Conservation (phyloP, 2,113 vertebrate species). For the Python bivittatus region DNA sequence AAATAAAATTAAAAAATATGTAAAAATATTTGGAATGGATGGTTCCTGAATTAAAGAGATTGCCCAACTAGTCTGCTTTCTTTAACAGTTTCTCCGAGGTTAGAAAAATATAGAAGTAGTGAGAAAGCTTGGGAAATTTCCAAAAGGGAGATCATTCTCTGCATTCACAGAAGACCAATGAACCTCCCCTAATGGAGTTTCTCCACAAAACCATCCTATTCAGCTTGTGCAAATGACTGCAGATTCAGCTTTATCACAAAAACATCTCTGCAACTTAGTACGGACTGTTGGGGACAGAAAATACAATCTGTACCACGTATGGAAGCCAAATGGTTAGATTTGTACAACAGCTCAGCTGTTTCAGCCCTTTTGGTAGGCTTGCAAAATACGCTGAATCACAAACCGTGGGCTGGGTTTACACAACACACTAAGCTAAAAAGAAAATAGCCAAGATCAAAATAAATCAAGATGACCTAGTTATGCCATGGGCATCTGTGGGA, state of each 20-base stretch:
- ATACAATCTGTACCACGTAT: neutral
- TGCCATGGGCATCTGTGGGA: neutral
- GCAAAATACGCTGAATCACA: neutral
- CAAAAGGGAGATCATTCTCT: neutral
- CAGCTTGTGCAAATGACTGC: neutral
- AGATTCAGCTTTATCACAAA: neutral
- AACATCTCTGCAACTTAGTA: neutral
- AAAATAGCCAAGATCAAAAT: neutral
- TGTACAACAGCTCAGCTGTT: neutral
- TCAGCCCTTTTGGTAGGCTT: neutral
- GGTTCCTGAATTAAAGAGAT: neutral
- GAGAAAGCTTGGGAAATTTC: neutral
- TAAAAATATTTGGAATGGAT: neutral
- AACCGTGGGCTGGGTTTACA: neutral
- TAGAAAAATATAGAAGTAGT: neutral
- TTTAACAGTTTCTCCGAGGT: neutral
- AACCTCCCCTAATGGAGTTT: neutral
- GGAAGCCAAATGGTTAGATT: neutral
- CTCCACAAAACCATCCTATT: neutral
- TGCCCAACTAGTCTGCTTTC: neutral
- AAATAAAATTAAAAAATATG: neutral
- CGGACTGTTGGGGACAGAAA: neutral
- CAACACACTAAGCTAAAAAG: neutral
- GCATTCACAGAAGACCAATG: neutral
- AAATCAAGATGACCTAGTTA: neutral